A percentile compares a stretch with the other conserved stretches of the same genome.
Evolutionary conservation across 2,888 invertebrate species (phyloP).

Genomic region (Drosophila mimetica): DNA sequence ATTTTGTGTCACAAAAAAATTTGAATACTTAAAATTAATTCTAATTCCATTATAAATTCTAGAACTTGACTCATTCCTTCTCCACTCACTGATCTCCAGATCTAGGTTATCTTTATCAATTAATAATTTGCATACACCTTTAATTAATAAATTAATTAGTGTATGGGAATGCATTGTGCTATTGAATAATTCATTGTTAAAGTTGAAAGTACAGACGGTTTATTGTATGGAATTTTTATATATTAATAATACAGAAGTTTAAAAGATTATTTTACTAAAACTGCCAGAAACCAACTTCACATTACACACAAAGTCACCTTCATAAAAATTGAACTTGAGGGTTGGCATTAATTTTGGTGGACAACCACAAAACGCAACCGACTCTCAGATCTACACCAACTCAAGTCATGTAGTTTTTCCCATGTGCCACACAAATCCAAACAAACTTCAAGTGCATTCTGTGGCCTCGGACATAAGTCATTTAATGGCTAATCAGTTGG

Average conservation of each 20-base stretch:
- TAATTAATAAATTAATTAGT: conserved; percentile 33
- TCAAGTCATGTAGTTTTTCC: conserved; percentile 40
- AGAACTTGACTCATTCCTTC: background rate
- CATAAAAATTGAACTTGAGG: conserved; percentile 5
- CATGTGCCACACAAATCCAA: conserved; percentile 13
- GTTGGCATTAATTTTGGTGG: conserved; percentile 17
- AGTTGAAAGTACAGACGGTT: conserved; percentile 2
- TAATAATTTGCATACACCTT: conserved; percentile 40
- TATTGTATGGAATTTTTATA: background rate
- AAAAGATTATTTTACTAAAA: background rate
- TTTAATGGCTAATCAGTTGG: conserved; percentile 49
- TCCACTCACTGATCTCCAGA: conserved; percentile 13
- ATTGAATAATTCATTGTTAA: conserved; percentile 5
- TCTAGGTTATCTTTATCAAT: conserved; percentile 12
- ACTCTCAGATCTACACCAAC: conserved; percentile 51
- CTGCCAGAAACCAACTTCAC: background rate
- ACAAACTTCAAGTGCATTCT: conserved; percentile 35
- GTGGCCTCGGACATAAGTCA: conserved; percentile 41
- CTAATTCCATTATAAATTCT: background rate
- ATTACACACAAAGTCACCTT: conserved; percentile 19
- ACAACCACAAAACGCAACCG: conserved; percentile 59
- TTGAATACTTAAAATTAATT: too few relatives aligned
- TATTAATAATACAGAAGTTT: background rate
- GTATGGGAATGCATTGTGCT: background rate
- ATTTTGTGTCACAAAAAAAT: background rate